Conservation (phyloP, 2,797 vertebrate species). For the Stomatorhinus walkeri region DNA sequence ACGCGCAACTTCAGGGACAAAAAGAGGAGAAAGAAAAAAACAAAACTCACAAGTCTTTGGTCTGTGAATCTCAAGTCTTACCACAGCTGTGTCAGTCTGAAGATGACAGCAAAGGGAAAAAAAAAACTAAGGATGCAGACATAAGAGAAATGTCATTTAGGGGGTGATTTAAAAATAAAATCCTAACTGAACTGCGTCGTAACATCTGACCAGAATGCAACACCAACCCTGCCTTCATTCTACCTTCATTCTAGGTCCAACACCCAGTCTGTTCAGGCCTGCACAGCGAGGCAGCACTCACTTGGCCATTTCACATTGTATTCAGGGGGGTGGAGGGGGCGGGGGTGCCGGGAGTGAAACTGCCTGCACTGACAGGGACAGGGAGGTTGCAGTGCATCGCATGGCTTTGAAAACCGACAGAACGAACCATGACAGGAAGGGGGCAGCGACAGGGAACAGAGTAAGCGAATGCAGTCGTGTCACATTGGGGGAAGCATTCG, state of each 20-base stretch:
- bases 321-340: not conserved
- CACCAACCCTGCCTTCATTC: not conserved
- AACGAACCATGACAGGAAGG: not conserved
- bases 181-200: not conserved
- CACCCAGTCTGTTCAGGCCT: not conserved
- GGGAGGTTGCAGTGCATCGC: not conserved
- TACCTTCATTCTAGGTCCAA: not conserved
- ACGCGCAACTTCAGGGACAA: not conserved
- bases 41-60: constrained; percentile 30
- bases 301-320: not conserved
- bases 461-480: constrained; percentile 27
- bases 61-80: constrained; percentile 31
- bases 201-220: constrained; percentile 11
- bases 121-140: not conserved
- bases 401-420: not conserved
- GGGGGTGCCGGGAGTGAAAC: not conserved
- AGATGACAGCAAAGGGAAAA: not conserved
- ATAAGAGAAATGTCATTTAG: not conserved
- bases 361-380: not conserved
- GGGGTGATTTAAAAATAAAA: not conserved
- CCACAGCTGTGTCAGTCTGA: constrained; percentile 14
- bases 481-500: constrained; percentile 27
- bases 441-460: not conserved
- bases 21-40: not conserved
- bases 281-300: not conserved